phyloP scores from a whole-genome alignment of 37 sponge, comb jelly and placozoan genomes.

The Eunapius fragilis region DNA sequence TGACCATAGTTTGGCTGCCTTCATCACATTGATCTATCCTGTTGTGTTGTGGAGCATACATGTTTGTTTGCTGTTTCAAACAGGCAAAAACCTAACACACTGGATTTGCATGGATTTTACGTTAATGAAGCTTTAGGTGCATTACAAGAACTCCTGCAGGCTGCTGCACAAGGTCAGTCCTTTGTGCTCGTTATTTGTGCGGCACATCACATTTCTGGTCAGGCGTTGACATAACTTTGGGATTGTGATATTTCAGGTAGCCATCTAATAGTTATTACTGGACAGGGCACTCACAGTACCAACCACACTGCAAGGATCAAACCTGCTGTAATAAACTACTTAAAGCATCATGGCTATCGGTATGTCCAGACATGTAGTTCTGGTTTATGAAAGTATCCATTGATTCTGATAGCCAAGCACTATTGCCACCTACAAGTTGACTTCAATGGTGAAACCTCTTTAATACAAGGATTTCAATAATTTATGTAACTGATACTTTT shows the following conservation, averaged over 20 bases:
- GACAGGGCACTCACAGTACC: slow-evolving; percentile 77
- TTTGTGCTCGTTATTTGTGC: no score
- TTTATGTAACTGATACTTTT: no score
- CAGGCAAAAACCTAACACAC: background rate
- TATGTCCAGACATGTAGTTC: background rate
- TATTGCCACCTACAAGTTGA: no score
- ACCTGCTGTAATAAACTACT: slow-evolving; percentile 70
- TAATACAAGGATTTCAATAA: no score
- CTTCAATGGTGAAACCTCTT: no score
- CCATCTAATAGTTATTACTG: slow-evolving; percentile 59
- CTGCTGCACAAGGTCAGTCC: slow-evolving; percentile 10
- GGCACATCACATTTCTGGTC: no score
- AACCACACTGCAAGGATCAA: slow-evolving; percentile 59
- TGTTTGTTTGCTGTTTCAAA: background rate
- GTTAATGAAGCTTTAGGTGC: slow-evolving; percentile 77
- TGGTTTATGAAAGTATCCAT: no score
- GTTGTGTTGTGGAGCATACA: background rate
- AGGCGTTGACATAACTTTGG: no score
- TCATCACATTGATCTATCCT: background rate
- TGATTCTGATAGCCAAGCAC: no score
- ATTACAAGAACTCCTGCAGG: slow-evolving; percentile 42
- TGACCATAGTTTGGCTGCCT: background rate
- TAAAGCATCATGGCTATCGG: slow-evolving; percentile 38
- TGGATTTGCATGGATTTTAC: slow-evolving; percentile 83
- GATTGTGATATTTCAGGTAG: no score